phyloP scores from a whole-genome alignment of 2,113 vertebrate genomes.

The Condylura cristata region DNA sequence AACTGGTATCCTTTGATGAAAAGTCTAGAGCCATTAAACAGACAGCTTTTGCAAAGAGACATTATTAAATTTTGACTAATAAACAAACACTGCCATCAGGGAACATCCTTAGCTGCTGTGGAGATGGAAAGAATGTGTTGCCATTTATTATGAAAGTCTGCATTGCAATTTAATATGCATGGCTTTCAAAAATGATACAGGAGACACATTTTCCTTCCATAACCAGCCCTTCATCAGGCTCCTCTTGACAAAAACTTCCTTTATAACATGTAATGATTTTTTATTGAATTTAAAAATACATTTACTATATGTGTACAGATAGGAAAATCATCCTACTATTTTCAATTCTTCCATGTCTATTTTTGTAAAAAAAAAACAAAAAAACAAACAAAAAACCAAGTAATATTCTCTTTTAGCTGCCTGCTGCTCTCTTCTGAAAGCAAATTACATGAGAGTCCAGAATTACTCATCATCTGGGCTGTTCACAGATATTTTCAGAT shows the following conservation, averaged over 20 bases:
- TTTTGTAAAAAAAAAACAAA: background rate
- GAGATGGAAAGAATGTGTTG: background rate
- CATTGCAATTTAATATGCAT: background rate
- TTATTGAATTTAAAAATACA: background rate
- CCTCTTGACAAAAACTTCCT: background rate
- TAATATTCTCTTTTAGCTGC: background rate
- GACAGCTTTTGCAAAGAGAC: background rate
- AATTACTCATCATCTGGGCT: background rate
- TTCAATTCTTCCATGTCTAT: background rate
- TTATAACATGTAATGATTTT: background rate
- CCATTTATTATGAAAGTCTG: background rate
- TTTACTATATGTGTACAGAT: background rate
- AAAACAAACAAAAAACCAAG: no score
- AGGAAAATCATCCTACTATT: background rate
- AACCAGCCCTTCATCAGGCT: background rate
- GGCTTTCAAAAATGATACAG: background rate
- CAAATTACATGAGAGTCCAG: background rate
- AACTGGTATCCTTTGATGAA: background rate
- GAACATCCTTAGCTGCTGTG: background rate
- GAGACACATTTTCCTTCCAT: accelerated
- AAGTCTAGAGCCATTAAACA: background rate
- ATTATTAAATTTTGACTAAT: background rate
- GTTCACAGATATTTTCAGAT: background rate
- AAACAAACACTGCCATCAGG: background rate
- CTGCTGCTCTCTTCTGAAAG: background rate